Evolutionary conservation across 2,888 invertebrate species (phyloP), one percentile per base, ranked within the genome.

Genomic region (Tupiocoris notatus): DNA sequence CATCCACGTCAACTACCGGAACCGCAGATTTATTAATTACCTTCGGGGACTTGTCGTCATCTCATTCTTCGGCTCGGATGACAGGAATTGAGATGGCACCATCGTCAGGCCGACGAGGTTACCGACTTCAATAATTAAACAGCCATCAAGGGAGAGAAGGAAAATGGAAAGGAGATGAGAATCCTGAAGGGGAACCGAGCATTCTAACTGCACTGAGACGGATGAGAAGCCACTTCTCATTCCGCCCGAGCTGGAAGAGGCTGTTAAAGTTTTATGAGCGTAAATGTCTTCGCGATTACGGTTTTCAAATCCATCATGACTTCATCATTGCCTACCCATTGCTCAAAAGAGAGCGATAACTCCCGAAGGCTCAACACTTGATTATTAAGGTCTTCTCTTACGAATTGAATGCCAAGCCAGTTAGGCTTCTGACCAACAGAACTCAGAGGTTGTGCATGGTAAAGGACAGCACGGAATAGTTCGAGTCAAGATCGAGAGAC

Each of bases 1-100:
- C 39, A 39, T 39, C n/a, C 39, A 39, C 39, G 39, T 39, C 39
- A 39, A 12, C 39, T 3, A 6, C 59, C 59, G 54, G 9, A 54
- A 18, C 70, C 70, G 70, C 59, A 70, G 59, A 70, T 68, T 68
- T 68, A 68, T 68, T 68, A 68, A 68, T 68, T 70, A 70, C 70
- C 23, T 21, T 67, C 12, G 22, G 57, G 23, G 17, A 23, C 22
- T 23, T 59, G 70, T 70, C 59, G 70, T 70, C 39, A 12, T 39
- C 39, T 39, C 39, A n/a, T n/a, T n/a, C n/a, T n/a, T n/a, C 39
- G 39, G 39, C 39, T 39, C 39, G 9, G 22, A 59, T 22, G 59
- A 58, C 58, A 20, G 39, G 39, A 39, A 39, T 39, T 39, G 39
- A 39, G 39, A 39, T 12, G 39, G 12, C 39, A 39, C 39, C 3